Evolutionary conservation across 37 sponge, comb jelly and placozoan genomes (phyloP), one percentile per base, ranked within the genome.

Genomic region (Aplysina aerophoba): DNA sequence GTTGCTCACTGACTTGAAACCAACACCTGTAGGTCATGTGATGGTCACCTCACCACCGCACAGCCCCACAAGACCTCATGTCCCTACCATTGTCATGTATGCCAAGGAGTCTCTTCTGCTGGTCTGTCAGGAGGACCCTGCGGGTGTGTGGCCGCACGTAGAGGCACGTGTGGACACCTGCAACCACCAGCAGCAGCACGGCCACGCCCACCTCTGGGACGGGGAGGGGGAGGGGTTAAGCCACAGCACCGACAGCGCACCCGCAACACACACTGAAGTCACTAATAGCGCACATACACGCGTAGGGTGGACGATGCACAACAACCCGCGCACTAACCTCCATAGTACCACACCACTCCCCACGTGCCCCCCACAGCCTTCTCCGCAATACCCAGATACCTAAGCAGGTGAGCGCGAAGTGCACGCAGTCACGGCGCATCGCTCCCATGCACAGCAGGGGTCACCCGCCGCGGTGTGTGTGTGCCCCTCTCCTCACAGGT

Each of bases 31-130:
- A 21, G 44, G 19, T 24, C 75, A 41, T 15, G 35, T 31, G 34
- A 13, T 39, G 40, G 38, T 24, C 21, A 27, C 19, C 15, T 74
- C 44, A 24, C 75, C 8, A 3, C 50, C 8, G 8, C 50, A 44
- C 50, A 11, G 8, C 8, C 50, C 50, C 50, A 11, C 50, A 44
- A 37, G 75, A 36, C 38, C 6, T 8, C 50, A 44, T 44, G 36
- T 28, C 35, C 28, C 31, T 27, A 86, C 87, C 81, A 75, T 56
- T 54, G 20, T 33, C 55, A 40, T 41, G 35, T 22, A 87, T 64
- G 3, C 82, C 77, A 6, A 87, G 88, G 22, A 90, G 63, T 34
- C 77, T 79, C 54, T 63, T 74, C 80, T 90, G 91, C 0, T 28
- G 56, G 44, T 68, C 28, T 16, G 91, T 86, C 4, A 90, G 41